A percentile compares a stretch with the other conserved stretches of the same genome.
Evolutionary conservation across 2,113 vertebrate species (phyloP).

Genomic region (Sphyrna mokarran): DNA sequence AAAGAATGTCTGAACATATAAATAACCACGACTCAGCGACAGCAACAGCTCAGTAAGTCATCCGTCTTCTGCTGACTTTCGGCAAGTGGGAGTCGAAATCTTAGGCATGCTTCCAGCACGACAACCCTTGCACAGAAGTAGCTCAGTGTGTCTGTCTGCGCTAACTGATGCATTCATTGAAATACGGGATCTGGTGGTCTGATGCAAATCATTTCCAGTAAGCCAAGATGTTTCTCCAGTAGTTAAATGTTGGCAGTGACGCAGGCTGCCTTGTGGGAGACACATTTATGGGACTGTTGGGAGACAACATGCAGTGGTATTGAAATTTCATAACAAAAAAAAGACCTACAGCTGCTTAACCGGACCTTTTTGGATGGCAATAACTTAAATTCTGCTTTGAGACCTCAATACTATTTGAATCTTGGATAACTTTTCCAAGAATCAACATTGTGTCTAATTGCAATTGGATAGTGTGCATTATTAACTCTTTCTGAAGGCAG

Average conservation of each 20-base stretch:
- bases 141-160: constrained; percentile 43
- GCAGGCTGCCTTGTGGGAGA: constrained; percentile 62
- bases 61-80: neutral
- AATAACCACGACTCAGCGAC: neutral
- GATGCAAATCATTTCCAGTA: constrained; percentile 73
- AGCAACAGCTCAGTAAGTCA: constrained; percentile 32
- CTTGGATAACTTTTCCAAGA: neutral
- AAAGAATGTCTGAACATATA: neutral
- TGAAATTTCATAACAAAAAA: constrained; percentile 63
- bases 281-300: constrained; percentile 65
- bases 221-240: constrained; percentile 71
- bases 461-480: neutral
- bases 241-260: constrained; percentile 64
- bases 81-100: constrained; percentile 11
- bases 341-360: neutral
- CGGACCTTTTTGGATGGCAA: neutral
- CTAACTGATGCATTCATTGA: constrained; percentile 53
- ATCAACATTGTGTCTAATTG: constrained; percentile 12
- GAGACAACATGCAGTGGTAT: constrained; percentile 63
- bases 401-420: neutral
- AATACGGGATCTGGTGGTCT: constrained; percentile 56
- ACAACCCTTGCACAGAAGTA: constrained; percentile 1
- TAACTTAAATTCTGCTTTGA: neutral
- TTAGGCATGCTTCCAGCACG: neutral
- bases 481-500: neutral